phyloP scores from a whole-genome alignment of 2,888 invertebrate species.

The Eupithecia insigniata region DNA sequence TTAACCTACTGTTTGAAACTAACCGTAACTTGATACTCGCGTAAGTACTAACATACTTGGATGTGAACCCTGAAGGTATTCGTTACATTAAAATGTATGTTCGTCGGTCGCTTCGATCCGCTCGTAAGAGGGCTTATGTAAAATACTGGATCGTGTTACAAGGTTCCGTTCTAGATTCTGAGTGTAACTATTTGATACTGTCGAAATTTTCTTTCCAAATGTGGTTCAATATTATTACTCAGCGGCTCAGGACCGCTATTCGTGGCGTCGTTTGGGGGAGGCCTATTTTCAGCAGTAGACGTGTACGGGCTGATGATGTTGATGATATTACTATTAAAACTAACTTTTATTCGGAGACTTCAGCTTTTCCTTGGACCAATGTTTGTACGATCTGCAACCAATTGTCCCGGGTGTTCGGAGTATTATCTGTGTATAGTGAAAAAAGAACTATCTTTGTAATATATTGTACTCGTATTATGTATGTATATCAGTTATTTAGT shows the following conservation, averaged over 20 bases:
- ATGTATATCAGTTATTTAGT: too few relatives aligned
- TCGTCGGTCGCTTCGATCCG: constrained; percentile 12
- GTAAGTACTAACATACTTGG: not conserved
- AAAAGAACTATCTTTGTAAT: too few relatives aligned
- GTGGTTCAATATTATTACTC: not conserved
- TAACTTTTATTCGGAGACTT: not conserved
- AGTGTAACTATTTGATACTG: not conserved
- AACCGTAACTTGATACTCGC: not conserved
- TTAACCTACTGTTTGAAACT: not conserved
- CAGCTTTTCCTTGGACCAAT: too few relatives aligned
- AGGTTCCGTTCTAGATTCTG: not conserved
- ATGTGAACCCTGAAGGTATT: constrained; percentile 23
- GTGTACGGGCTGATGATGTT: too few relatives aligned
- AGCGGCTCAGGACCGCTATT: too few relatives aligned
- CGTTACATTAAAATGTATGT: constrained; percentile 34
- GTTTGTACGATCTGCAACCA: too few relatives aligned
- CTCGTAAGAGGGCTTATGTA: constrained; percentile 8
- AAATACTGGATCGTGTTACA: not conserved
- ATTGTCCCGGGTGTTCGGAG: too few relatives aligned
- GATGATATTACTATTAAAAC: too few relatives aligned
- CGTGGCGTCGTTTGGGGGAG: too few relatives aligned
- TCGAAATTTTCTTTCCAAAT: not conserved
- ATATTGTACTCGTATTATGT: too few relatives aligned
- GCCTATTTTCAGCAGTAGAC: too few relatives aligned
- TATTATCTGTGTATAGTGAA: too few relatives aligned